Conservation (phyloP, 1,140 invertebrate genomes). For the Caenorhabditis inopinata region DNA sequence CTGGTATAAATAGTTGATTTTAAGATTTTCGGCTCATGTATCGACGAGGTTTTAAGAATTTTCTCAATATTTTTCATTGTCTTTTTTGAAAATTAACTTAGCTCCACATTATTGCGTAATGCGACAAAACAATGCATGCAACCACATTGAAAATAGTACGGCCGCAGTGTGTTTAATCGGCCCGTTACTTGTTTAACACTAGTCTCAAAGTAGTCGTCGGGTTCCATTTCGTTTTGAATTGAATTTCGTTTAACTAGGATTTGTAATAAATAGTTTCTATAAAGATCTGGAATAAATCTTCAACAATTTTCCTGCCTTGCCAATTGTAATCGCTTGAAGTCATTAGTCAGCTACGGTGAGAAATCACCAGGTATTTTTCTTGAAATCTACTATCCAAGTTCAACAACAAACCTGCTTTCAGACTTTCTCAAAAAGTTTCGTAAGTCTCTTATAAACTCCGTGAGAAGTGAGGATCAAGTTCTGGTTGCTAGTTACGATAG, state of each 20-base stretch:
- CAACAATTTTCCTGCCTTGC: conserved; percentile 41
- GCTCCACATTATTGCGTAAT: too few relatives aligned
- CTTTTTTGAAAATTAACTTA: too few relatives aligned
- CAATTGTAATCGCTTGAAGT: conserved; percentile 38
- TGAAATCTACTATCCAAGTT: neutral
- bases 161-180: too few relatives aligned
- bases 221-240: too few relatives aligned
- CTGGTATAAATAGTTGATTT: too few relatives aligned
- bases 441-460: conserved; percentile 39
- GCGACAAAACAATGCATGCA: too few relatives aligned
- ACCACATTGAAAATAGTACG: too few relatives aligned
- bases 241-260: neutral
- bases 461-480: conserved; percentile 49
- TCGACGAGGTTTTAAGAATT: too few relatives aligned
- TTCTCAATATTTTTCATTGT: too few relatives aligned
- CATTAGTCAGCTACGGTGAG: conserved; percentile 20
- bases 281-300: conserved; percentile 39
- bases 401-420: conserved; percentile 22
- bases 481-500: conserved; percentile 66
- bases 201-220: too few relatives aligned
- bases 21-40: too few relatives aligned
- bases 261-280: neutral
- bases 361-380: conserved; percentile 39
- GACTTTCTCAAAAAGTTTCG: conserved; percentile 41
- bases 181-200: too few relatives aligned